phyloP scores from a whole-genome alignment of 2,797 vertebrate genomes.

The Pangasius sanitwongsei region DNA sequence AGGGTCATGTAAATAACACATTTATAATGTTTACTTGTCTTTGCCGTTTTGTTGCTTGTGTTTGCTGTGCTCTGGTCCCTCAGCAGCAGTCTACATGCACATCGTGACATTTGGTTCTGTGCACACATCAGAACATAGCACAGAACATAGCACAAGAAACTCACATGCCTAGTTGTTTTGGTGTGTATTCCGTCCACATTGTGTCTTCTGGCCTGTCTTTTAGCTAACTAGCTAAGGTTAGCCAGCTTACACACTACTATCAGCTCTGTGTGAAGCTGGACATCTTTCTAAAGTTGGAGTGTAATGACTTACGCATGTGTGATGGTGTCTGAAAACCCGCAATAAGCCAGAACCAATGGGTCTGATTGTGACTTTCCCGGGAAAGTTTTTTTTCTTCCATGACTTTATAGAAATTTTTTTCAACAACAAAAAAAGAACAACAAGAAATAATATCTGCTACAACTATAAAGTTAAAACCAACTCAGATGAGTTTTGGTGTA shows the following conservation, averaged over 20 bases:
- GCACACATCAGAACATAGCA: neutral
- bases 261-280: neutral
- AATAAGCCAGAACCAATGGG: neutral
- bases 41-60: no score
- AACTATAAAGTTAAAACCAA: neutral
- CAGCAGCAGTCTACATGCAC: neutral
- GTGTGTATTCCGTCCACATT: neutral
- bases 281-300: neutral
- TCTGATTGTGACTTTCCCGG: neutral
- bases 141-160: neutral
- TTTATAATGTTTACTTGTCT: neutral
- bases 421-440: neutral
- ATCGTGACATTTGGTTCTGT: neutral
- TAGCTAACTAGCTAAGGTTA: neutral
- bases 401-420: neutral
- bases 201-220: neutral
- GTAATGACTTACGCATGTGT: neutral
- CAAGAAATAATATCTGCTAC: neutral
- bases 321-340: neutral
- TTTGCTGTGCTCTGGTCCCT: neutral
- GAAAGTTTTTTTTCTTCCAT: neutral
- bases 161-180: neutral
- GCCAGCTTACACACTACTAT: neutral
- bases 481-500: neutral
- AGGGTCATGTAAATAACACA: constrained; percentile 9